Conservation (phyloP, 2,797 vertebrate species). For the Molossus alvarezi region DNA sequence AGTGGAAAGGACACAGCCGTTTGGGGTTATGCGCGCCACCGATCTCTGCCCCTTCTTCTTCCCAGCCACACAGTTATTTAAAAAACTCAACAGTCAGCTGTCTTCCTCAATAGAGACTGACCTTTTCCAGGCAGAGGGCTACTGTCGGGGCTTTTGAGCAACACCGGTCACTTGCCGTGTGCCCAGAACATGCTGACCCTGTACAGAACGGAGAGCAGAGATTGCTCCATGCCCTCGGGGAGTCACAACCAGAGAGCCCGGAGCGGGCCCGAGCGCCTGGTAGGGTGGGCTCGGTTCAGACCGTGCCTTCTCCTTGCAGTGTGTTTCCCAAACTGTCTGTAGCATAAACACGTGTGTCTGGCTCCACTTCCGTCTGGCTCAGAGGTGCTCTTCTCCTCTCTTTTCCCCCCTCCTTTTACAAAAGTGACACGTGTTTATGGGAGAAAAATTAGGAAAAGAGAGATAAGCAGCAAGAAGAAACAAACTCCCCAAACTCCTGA, state of each 20-base stretch:
- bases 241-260: not conserved
- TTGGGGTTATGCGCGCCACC: not conserved
- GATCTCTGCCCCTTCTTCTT: not conserved
- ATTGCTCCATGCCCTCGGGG: accelerated
- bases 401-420: conserved; percentile 51
- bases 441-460: conserved; percentile 71
- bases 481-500: conserved; percentile 6
- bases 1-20: not conserved
- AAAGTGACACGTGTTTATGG: conserved; percentile 64
- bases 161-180: accelerated
- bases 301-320: not conserved
- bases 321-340: not conserved
- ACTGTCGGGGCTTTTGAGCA: not conserved
- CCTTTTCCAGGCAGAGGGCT: not conserved
- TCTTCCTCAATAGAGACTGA: not conserved
- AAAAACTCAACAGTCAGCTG: not conserved
- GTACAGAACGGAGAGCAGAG: not conserved
- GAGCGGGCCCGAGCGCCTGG: accelerated
- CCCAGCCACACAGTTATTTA: not conserved
- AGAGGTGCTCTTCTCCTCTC: not conserved
- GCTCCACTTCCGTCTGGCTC: conserved; percentile 41
- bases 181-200: not conserved
- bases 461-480: conserved; percentile 49
- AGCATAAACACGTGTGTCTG: not conserved
- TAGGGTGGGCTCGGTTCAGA: accelerated